Conservation (phyloP, 2,888 invertebrate genomes). For the Drosophila niveifrons region DNA sequence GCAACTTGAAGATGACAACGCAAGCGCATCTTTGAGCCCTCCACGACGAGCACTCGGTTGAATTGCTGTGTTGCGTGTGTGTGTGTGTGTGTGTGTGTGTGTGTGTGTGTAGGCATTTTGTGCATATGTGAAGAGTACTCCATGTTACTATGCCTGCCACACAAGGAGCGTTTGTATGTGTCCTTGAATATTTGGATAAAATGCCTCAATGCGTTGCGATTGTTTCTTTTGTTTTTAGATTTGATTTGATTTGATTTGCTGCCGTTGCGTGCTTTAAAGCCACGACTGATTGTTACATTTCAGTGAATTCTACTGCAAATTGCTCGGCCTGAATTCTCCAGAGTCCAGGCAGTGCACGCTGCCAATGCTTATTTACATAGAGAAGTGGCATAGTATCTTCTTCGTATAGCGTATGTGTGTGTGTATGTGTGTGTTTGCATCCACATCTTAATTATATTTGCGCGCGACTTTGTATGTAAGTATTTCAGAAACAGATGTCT, state of each 20-base stretch:
- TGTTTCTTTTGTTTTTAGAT: neutral
- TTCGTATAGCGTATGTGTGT: neutral
- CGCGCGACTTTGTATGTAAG: slow-evolving; percentile 52
- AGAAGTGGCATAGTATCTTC: neutral
- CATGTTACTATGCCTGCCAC: neutral
- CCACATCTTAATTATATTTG: slow-evolving; percentile 63
- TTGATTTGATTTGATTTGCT: neutral
- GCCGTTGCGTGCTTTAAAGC: neutral
- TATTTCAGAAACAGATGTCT: slow-evolving; percentile 67
- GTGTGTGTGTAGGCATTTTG: slow-evolving; percentile 39
- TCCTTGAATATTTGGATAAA: slow-evolving; percentile 45
- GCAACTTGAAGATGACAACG: slow-evolving; percentile 60
- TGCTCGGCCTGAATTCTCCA: slow-evolving; percentile 22
- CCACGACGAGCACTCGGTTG: slow-evolving; percentile 44
- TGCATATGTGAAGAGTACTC: neutral
- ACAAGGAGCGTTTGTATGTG: slow-evolving; percentile 26
- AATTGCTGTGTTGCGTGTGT: slow-evolving; percentile 33
- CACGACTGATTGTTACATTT: slow-evolving; percentile 45
- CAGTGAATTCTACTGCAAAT: slow-evolving; percentile 12
- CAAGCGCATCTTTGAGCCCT: slow-evolving; percentile 57
- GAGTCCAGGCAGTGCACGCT: slow-evolving; percentile 30
- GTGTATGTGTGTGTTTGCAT: slow-evolving; percentile 27
- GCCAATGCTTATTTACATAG: slow-evolving; percentile 29
- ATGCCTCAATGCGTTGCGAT: slow-evolving; percentile 11
- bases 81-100: neutral